These are phyloP conservation scores for Medauroidea extradentata DNA, from an alignment of 1,140 invertebrate genomes.

Conservation along the genomic window DNA sequence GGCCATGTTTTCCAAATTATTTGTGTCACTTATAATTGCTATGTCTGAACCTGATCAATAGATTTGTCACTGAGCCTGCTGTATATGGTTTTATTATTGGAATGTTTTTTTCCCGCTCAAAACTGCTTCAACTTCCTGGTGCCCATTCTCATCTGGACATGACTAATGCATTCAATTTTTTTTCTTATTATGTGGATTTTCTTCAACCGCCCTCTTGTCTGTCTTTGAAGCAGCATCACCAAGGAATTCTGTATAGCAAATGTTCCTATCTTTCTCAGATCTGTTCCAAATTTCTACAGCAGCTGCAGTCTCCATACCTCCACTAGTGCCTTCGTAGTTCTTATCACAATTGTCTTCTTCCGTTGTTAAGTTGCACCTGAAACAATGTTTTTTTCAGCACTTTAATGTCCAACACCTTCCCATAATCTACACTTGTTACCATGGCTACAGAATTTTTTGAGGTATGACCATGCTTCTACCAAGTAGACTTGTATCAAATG, in stretches of 20 bases:
- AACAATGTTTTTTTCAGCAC: slow-evolving; percentile 4
- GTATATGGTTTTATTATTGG: slow-evolving; percentile 7
- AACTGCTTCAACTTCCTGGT: neutral
- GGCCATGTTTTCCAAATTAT: slow-evolving; percentile 18
- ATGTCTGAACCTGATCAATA: slow-evolving; percentile 22
- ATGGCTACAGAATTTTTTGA: too few relatives aligned
- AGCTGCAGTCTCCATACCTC: too few relatives aligned
- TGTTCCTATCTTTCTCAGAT: neutral
- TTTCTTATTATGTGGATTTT: neutral
- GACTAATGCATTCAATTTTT: slow-evolving; percentile 19
- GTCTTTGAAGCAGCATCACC: neutral
- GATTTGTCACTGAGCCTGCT: too few relatives aligned
- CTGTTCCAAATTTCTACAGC: too few relatives aligned
- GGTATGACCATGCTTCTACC: slow-evolving; percentile 14
- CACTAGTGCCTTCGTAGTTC: too few relatives aligned
- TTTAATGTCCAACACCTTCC: slow-evolving; percentile 11
- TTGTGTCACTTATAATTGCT: slow-evolving; percentile 19
- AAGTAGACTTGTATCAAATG: slow-evolving; percentile 14
- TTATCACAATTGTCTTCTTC: neutral
- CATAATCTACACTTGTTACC: slow-evolving; percentile 7
- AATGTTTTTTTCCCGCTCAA: neutral
- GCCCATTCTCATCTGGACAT: slow-evolving; percentile 22
- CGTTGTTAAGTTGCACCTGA: too few relatives aligned
- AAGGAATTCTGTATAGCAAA: neutral
- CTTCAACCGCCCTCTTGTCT: neutral